A percentile compares a stretch with the other conserved stretches of the same genome.
Evolutionary conservation across 2,113 vertebrate genomes (phyloP).

Genomic region (Fukomys damarensis): DNA sequence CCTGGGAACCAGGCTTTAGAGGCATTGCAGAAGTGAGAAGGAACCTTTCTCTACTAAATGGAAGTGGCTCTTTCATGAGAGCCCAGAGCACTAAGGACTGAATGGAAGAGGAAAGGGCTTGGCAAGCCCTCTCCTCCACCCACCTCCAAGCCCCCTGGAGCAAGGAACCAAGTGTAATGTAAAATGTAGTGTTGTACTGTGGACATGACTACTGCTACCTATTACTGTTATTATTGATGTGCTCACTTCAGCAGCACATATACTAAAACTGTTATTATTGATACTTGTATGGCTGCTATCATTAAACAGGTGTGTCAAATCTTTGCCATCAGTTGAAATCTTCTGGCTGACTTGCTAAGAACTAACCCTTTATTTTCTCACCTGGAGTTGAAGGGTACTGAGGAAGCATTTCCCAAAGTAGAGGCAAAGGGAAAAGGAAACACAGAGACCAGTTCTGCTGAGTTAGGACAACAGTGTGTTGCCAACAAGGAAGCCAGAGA

Average conservation of each 20-base stretch:
- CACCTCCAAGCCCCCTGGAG: neutral
- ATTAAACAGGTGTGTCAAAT: slow-evolving; percentile 14
- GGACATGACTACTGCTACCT: neutral
- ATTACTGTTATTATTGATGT: neutral
- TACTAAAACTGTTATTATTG: neutral
- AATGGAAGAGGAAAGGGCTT: neutral
- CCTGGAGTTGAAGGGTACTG: neutral
- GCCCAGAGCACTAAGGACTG: neutral
- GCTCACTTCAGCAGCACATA: too few relatives aligned
- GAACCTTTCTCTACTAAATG: neutral
- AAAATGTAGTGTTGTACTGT: neutral
- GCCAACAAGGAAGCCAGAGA: neutral
- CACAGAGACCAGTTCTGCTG: neutral
- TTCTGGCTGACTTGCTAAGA: neutral
- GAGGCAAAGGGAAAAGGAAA: neutral
- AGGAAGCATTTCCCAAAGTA: neutral
- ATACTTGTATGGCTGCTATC: neutral
- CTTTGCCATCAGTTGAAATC: neutral
- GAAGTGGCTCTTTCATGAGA: neutral
- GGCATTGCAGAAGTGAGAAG: neutral
- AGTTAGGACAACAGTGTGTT: neutral
- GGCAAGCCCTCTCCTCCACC: neutral
- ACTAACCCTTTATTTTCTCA: neutral
- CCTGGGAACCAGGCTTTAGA: neutral
- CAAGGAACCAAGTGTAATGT: neutral